phyloP scores from a whole-genome alignment of 1,140 invertebrate species.

The Drosophila pachea region DNA sequence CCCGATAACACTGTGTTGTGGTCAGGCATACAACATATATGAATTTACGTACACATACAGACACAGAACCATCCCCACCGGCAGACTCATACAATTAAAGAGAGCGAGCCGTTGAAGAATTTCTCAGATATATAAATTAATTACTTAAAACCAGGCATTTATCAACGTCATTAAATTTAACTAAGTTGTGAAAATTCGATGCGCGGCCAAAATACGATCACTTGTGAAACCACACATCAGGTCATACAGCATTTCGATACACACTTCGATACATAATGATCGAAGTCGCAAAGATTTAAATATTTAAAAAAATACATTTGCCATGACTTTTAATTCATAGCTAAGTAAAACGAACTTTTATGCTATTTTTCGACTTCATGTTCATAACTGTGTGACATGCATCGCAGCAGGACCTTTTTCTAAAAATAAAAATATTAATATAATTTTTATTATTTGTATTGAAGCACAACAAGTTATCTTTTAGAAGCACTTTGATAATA shows the following conservation, averaged over 20 bases:
- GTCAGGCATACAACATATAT: not conserved
- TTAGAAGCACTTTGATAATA: slow-evolving; percentile 8
- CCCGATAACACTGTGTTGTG: slow-evolving; percentile 15
- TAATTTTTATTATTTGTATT: slow-evolving; percentile 10
- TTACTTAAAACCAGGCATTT: too few species aligned
- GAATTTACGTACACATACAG: too few species aligned
- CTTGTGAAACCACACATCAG: not conserved
- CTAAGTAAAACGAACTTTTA: not conserved
- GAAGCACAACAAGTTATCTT: slow-evolving; percentile 6
- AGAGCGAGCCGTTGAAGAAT: too few species aligned
- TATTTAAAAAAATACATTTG: not conserved
- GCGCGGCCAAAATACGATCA: too few species aligned
- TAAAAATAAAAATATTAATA: slow-evolving; percentile 6
- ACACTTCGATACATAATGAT: too few species aligned
- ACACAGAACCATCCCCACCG: too few species aligned
- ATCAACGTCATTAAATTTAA: too few species aligned
- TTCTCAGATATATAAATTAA: too few species aligned
- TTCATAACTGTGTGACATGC: slow-evolving; percentile 34
- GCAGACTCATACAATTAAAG: too few species aligned
- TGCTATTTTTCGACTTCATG: slow-evolving; percentile 6
- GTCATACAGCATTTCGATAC: slow-evolving; percentile 18
- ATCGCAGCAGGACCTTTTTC: slow-evolving; percentile 26
- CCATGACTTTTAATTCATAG: slow-evolving; percentile 21
- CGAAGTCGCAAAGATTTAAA: not conserved
- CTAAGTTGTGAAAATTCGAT: too few species aligned